Percentiles rank a stretch among this genome's conserved stretches.
phyloP scores from a whole-genome alignment of 1,140 invertebrate genomes.

The Cyphomyrmex costatus region DNA sequence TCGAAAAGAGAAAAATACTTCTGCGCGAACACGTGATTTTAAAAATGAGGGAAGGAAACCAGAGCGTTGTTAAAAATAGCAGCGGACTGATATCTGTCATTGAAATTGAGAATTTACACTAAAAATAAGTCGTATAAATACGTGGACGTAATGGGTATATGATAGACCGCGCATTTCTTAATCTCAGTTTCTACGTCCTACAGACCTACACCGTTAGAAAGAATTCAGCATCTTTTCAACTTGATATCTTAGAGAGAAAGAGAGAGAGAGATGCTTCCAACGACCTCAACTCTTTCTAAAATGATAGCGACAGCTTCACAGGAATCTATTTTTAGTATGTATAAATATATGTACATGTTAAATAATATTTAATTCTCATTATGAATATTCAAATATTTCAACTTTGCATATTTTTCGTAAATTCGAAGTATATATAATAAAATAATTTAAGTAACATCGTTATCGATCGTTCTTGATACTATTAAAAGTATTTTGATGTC shows the following conservation, averaged over 20 bases:
- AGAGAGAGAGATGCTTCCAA: too few relatives aligned
- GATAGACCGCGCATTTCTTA: too few relatives aligned
- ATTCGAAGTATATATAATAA: background rate
- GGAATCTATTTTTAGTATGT: too few relatives aligned
- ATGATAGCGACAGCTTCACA: too few relatives aligned
- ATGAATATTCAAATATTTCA: background rate
- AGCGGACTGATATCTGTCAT: too few relatives aligned
- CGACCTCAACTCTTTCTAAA: too few relatives aligned
- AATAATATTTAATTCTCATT: background rate
- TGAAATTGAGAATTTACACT: background rate
- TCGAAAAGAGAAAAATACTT: conserved; percentile 50
- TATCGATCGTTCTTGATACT: background rate
- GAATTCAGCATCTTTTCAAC: too few relatives aligned
- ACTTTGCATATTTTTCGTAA: background rate
- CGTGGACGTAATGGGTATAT: background rate
- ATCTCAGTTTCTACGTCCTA: too few relatives aligned
- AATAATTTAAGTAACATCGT: background rate
- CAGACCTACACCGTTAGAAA: too few relatives aligned
- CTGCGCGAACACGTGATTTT: background rate
- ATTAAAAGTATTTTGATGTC: background rate
- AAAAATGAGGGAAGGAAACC: background rate
- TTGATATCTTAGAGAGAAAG: too few relatives aligned
- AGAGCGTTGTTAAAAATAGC: background rate
- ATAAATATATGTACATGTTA: background rate
- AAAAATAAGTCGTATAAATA: background rate